Evolutionary conservation across 2,113 vertebrate genomes (phyloP), one percentile per base, ranked within the genome.

Genomic region (Verasper variegatus): DNA sequence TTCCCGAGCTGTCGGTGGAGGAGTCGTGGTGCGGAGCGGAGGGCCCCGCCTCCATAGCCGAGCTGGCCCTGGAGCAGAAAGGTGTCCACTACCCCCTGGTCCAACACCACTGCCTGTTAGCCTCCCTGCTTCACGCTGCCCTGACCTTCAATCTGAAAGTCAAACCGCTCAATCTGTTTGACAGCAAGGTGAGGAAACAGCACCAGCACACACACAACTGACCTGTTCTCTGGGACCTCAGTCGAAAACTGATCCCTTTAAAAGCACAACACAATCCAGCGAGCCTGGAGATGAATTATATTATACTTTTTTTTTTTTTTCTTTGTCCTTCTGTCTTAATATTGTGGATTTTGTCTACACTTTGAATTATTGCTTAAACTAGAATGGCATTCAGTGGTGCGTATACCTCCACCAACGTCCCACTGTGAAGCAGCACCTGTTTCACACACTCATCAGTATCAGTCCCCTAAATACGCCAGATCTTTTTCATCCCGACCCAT

Each of bases 81-180:
- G 96, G 92, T 1, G 88, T 98, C 45, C 97, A 99, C 92, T 99
- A 96, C 89, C 97, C 97, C 0, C 94, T 99, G 56, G 97, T 97
- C 3, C 96, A 97, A 45, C 98, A 99, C 86, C 98, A 99, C 82
- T 98, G 95, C 1, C 78, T 98, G 64, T 82, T 99, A 14, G 96
- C 96, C 1, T 93, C 95, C 0, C 7, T 98, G 76, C 67, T 98
- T 13, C 96, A 96, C 0, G 95, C 95, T 1, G 75, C 94, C 68
- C 96, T 96, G 96, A 94, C 93, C 82, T 97, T 99, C 76, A 89
- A 91, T 0, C 82, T 99, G 62, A 96, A 95, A 89, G 92, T 97
- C 66, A 99, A 98, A 91, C 97, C 97, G 0, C 96, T 99, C 24
- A 87, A 95, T 0, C 95, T 99, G 24, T 99, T 98, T 66, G 98